phyloP scores from a whole-genome alignment of 2,888 invertebrate species.

The Pristionchus mayeri region DNA sequence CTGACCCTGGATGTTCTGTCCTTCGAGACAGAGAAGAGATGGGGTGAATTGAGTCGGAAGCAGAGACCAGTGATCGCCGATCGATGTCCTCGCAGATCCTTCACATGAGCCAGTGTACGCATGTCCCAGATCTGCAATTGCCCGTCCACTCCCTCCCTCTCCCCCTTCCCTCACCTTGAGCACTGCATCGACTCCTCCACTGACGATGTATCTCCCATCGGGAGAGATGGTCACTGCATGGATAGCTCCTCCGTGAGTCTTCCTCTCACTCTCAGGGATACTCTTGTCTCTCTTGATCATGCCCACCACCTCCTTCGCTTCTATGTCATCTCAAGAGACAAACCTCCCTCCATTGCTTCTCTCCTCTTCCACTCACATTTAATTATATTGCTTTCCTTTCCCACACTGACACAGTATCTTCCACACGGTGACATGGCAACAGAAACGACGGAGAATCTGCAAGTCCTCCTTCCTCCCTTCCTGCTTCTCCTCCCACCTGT shows the following conservation, averaged over 20 bases:
- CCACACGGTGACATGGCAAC: constrained; percentile 68
- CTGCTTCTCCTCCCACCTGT: constrained; percentile 55
- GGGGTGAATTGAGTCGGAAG: constrained; percentile 65
- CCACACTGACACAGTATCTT: constrained; percentile 66
- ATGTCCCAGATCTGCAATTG: constrained; percentile 67
- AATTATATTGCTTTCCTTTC: constrained; percentile 72
- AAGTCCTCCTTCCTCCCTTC: constrained; percentile 48
- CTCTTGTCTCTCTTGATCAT: constrained; percentile 62
- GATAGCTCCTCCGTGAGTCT: constrained; percentile 67
- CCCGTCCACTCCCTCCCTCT: too few relatives aligned
- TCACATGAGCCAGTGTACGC: constrained; percentile 63
- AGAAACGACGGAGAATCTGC: constrained; percentile 60
- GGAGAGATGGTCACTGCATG: constrained; percentile 69
- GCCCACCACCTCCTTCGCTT: constrained; percentile 64
- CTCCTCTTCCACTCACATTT: constrained; percentile 66
- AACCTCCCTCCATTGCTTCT: not conserved
- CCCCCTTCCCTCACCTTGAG: constrained; percentile 59
- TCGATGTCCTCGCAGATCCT: constrained; percentile 68
- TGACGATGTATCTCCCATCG: constrained; percentile 69
- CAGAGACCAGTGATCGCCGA: constrained; percentile 66
- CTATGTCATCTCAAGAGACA: constrained; percentile 65
- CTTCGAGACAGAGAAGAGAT: constrained; percentile 70
- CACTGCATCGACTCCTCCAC: constrained; percentile 70
- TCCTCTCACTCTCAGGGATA: constrained; percentile 39
- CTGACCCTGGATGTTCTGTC: constrained; percentile 69